Evolutionary conservation across 2,113 vertebrate species (phyloP).

Genomic region (Pagrus major): DNA sequence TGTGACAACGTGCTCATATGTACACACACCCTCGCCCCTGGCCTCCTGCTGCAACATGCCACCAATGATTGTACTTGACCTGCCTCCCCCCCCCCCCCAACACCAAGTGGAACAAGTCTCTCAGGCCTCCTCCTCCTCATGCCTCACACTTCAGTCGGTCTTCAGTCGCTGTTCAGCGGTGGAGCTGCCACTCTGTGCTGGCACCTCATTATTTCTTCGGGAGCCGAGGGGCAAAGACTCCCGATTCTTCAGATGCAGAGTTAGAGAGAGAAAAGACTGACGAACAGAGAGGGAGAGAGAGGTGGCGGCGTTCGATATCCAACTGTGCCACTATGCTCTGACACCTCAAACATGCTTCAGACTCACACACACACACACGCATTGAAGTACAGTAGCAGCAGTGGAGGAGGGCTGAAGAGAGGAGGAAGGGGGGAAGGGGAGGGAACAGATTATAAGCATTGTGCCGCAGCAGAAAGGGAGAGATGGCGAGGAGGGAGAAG

Average conservation of each 20-base stretch:
- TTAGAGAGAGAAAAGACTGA: conserved; percentile 35
- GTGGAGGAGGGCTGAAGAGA: conserved; percentile 35
- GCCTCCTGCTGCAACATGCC: background rate
- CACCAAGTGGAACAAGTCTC: conserved; percentile 42
- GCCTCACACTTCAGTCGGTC: conserved; percentile 18
- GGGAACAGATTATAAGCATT: conserved; percentile 45
- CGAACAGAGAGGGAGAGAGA: conserved; percentile 6
- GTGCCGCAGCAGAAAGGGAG: conserved; percentile 18
- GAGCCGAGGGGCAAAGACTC: conserved; percentile 64
- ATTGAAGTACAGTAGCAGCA: conserved; percentile 60
- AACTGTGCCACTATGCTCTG: conserved; percentile 48
- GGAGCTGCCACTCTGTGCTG: conserved; percentile 37
- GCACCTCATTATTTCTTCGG: conserved; percentile 68
- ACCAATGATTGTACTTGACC: conserved; percentile 1
- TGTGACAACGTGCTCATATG: background rate
- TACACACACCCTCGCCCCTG: background rate
- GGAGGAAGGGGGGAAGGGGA: conserved; percentile 7
- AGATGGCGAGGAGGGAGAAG: conserved; percentile 45
- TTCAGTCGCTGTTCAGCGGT: conserved; percentile 12
- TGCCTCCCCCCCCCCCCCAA: background rate
- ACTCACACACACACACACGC: conserved; percentile 20
- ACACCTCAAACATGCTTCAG: conserved; percentile 58
- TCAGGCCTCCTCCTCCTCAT: conserved; percentile 9
- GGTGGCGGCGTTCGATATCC: conserved; percentile 37
- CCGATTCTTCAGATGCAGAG: conserved; percentile 52